Base-by-base conservation (phyloP, 2,113 vertebrate species). In the Pheucticus melanocephalus region DNA sequence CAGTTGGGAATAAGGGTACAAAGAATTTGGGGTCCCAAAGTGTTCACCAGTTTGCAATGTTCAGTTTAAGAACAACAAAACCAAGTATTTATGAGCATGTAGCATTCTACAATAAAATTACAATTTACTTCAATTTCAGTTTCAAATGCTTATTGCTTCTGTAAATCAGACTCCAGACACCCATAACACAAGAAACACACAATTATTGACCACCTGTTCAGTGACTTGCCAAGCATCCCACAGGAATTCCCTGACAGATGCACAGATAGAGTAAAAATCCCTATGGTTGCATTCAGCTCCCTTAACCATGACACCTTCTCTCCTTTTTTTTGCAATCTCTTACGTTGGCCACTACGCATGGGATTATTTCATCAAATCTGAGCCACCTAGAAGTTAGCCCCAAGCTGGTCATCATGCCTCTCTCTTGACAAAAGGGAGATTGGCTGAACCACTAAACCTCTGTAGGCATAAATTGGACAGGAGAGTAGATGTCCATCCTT, bases 161-260 rank as follows among this genome's bases (percentile, higher is more conserved):
- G 94, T 95, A 95, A 96, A 96, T 96, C 96, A 97, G 94, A 51
- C 96, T 95, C 94, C 57, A 97, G 95, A 92, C 78, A 96, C 95
- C 94, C 91, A 95, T 97, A 96, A 95, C 73, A 92, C 83, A 95
- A 96, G 94, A 95, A 95, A 95, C 93, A 96, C 95, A 95, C 94
- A 82, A 96, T 97, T 95, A 97, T 95, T 96, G 94, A 95, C 95
- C 96, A 97, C 96, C 95, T 96, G 95, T 95, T 96, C 95, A 85
- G 70, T 92, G 94, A 87, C 88, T 96, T 95, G 61, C 92, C 84
- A 92, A 85, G 53, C 31, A 60, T 95, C 95, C 91, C 95, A 56
- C 23, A 96, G 95, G 96, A 97, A 95, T 96, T 94, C 57, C 65
- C 65, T 96, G 94, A 92, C 95, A 97, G 96, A 97, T 97, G 96